Percentiles rank a stretch among this genome's conserved stretches.
Conservation (phyloP, 64 coral and sea anemone genomes). For the Montipora cactus region DNA sequence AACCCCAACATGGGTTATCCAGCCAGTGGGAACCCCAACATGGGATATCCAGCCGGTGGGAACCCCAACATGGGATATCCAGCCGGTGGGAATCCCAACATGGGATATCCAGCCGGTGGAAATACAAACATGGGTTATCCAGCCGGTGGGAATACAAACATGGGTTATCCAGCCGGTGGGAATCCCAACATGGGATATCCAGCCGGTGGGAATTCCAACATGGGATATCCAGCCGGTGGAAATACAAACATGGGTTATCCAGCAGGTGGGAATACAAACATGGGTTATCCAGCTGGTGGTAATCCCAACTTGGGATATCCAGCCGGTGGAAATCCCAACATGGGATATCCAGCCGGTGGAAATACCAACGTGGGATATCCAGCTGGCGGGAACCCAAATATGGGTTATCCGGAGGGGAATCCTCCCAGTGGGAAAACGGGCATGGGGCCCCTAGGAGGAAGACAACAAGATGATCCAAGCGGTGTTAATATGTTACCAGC, state of each 20-base stretch:
- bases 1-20: slow-evolving; percentile 2
- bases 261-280: not conserved
- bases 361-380: not conserved
- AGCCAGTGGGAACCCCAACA: not conserved
- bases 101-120: slow-evolving; percentile 11
- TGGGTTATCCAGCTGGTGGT: not conserved
- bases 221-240: not conserved
- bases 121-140: not conserved
- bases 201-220: not conserved
- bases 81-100: not conserved
- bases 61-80: not conserved
- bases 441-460: too few species aligned
- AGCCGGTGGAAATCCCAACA: not conserved
- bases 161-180: not conserved
- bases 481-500: not conserved
- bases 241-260: slow-evolving; percentile 17
- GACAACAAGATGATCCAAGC: not conserved
- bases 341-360: not conserved
- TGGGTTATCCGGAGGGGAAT: not conserved
- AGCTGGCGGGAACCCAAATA: not conserved
- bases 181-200: not conserved
- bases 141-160: not conserved
- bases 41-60: not conserved
- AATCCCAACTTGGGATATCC: not conserved
- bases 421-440: too few species aligned